A percentile compares a stretch with the other conserved stretches of the same genome.
Conservation (phyloP, 2,888 invertebrate species). For the Acanthacorydalis orientalis region DNA sequence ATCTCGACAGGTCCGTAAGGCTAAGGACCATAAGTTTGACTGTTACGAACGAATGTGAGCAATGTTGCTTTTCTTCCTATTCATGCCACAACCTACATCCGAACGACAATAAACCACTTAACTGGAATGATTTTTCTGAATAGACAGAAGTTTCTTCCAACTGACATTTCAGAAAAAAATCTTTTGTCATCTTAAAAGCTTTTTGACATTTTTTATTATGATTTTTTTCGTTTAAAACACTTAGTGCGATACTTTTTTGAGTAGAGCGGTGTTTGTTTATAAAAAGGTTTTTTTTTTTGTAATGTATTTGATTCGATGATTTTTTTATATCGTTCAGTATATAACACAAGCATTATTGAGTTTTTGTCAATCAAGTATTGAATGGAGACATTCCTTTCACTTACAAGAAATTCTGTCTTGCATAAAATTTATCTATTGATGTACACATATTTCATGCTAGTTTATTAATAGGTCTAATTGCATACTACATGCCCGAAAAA, state of each 20-base stretch:
- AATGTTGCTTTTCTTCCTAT: too few species aligned
- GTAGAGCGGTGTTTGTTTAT: slow-evolving; percentile 1
- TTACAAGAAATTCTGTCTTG: too few species aligned
- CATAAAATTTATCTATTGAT: too few species aligned
- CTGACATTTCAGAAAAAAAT: slow-evolving; percentile 23
- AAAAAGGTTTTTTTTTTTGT: background rate
- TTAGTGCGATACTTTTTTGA: background rate
- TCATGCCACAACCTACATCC: too few species aligned
- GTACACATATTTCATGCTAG: too few species aligned
- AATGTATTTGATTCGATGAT: background rate
- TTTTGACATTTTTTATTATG: slow-evolving; percentile 25
- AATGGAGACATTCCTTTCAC: too few species aligned
- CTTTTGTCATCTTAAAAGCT: slow-evolving; percentile 30
- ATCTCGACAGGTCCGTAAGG: background rate
- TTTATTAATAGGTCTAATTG: too few species aligned
- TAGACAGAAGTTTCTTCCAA: slow-evolving; percentile 25
- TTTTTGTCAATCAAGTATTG: too few species aligned
- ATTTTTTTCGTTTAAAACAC: background rate
- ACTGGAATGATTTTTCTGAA: slow-evolving; percentile 27
- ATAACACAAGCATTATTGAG: background rate
- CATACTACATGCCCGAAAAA: too few species aligned
- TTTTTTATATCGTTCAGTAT: background rate
- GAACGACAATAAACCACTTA: slow-evolving; percentile 29
- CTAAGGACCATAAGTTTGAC: too few species aligned
- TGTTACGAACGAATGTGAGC: too few species aligned